These are phyloP conservation scores for Taxidea taxus DNA, from an alignment of 2,113 vertebrate genomes.

Conservation along the genomic window DNA sequence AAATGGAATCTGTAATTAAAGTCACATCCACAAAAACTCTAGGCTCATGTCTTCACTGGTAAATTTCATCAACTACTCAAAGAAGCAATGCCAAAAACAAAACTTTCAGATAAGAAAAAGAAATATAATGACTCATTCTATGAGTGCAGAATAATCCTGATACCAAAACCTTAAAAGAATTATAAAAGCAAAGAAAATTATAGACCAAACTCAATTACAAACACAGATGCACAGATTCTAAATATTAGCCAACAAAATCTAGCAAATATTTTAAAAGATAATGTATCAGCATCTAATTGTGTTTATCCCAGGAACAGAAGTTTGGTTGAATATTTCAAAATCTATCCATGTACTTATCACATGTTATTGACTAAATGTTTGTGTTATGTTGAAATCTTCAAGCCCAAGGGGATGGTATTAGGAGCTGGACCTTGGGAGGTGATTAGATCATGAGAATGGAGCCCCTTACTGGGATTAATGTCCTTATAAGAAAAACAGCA, in stretches of 20 bases:
- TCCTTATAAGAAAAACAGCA: neutral
- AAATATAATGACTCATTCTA: neutral
- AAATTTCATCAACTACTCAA: neutral
- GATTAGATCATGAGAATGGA: neutral
- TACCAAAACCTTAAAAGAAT: neutral
- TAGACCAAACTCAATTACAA: neutral
- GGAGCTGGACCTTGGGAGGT: neutral
- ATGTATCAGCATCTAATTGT: neutral
- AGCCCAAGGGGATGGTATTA: neutral
- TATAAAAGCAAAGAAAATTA: neutral
- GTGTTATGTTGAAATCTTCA: neutral
- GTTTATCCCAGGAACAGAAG: neutral
- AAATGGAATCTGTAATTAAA: neutral
- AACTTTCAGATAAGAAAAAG: neutral
- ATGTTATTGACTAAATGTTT: neutral
- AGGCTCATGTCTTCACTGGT: neutral
- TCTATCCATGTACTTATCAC: neutral
- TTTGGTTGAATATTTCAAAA: constrained; percentile 29
- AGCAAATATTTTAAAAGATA: neutral
- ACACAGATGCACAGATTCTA: neutral
- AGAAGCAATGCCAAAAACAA: neutral
- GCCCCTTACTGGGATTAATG: neutral
- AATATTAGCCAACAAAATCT: neutral
- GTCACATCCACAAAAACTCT: neutral
- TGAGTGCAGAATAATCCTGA: neutral